phyloP scores from a whole-genome alignment of 2,888 invertebrate genomes.

The Strigamia transsilvanica region DNA sequence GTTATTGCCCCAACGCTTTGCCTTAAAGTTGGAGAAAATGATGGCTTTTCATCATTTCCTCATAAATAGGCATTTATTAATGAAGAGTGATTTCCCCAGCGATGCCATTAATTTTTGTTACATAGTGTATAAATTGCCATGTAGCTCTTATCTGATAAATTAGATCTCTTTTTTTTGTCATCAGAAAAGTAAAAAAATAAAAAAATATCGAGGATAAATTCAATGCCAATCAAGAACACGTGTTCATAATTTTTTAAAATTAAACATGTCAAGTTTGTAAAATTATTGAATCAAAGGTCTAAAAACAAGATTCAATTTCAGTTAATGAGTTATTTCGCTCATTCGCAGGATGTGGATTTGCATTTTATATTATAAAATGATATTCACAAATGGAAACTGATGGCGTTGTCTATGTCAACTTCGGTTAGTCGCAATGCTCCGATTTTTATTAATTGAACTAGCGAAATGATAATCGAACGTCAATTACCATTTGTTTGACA shows the following conservation, averaged over 20 bases:
- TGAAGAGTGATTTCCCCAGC: conserved; percentile 46
- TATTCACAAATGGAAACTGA: conserved; percentile 37
- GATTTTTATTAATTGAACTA: conserved; percentile 29
- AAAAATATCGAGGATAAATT: neutral
- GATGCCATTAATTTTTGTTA: conserved; percentile 46
- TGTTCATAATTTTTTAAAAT: neutral
- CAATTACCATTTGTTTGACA: conserved; percentile 14
- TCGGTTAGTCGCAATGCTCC: neutral
- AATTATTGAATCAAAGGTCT: neutral
- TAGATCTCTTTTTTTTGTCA: neutral
- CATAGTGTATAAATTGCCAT: conserved; percentile 41
- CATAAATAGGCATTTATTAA: conserved; percentile 43
- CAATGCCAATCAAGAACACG: neutral
- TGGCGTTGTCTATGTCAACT: conserved; percentile 32
- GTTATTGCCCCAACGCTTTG: neutral
- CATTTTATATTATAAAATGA: conserved; percentile 15
- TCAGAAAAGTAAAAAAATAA: neutral
- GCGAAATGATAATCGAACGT: conserved; percentile 10
- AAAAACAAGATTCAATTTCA: neutral
- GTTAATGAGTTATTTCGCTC: neutral
- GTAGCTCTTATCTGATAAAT: conserved; percentile 38
- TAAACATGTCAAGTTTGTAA: neutral
- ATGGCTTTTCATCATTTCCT: conserved; percentile 45
- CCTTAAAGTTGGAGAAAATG: conserved; percentile 14
- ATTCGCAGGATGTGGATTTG: conserved; percentile 10